Evolutionary conservation across 2,888 invertebrate species (phyloP), one percentile per base, ranked within the genome.

Genomic region (Alloplasta piceator): DNA sequence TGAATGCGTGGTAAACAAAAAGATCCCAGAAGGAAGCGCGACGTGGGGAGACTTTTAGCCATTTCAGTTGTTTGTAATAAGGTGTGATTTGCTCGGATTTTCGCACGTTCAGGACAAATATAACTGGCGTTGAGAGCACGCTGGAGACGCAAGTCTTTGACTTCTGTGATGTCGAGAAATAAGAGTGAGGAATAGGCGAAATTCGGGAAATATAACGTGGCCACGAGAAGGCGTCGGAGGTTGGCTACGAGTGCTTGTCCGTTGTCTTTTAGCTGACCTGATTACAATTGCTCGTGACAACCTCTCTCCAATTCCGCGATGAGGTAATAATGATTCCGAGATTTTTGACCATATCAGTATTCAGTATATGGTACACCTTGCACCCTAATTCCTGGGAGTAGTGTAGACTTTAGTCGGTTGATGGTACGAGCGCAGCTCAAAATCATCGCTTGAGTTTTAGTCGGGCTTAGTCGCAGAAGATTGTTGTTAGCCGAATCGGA

Each of bases 61-160:
- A 64, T 43, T 64, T 46, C n/a, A 64, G 12, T n/a, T 64, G 41
- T 10, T 14, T 39, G 12, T 26, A 64, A 43, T 64, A 64, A 4
- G 43, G 16, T 10, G 46, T 43, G 6, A 64, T 64, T 4, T 64
- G 10, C 26, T 64, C 43, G 10, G 10, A 43, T 46, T 16, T 48
- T 14, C 48, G 43, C 3, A 36, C 64, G 36, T 64, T 64, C n/a
- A 43, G n/a, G n/a, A 16, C 36, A n/a, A 64, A 48, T n/a, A 14
- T 12, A n/a, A 64, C 26, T 14, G 9, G 43, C 43, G 43, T 43
- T 64, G 10, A 64, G 64, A 5, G 64, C 46, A 7, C 64, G 43
- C 43, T 46, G 64, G 2, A 64, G 64, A 7, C 6, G 43, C 6
- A 6, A 2, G 10, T 64, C 10, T 12, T 43, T 16, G 2, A 10